Evolutionary conservation across 2,888 invertebrate species (phyloP).

Genomic region (Leptinotarsa peninsularis): DNA sequence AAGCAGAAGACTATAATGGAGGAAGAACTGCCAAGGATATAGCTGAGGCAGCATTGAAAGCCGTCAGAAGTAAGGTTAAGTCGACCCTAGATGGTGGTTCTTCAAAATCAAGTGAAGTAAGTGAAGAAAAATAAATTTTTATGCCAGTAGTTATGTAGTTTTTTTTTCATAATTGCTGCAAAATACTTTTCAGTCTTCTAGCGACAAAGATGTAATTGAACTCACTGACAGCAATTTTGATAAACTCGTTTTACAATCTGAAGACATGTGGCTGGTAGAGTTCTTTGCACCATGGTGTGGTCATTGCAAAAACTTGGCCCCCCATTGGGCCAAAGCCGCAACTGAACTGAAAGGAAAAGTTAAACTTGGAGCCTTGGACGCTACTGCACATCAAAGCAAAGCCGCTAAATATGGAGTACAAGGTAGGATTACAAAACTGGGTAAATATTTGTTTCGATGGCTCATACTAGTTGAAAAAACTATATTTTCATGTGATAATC

Average conservation of each 20-base stretch:
- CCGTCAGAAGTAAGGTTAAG: slow-evolving; percentile 80
- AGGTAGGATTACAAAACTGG: slow-evolving; percentile 31
- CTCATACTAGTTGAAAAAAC: neutral
- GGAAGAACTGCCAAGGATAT: slow-evolving; percentile 87
- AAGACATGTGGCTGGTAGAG: slow-evolving; percentile 97
- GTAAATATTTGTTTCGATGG: too few species aligned
- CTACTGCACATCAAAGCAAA: slow-evolving; percentile 88
- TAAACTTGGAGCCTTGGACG: slow-evolving; percentile 96
- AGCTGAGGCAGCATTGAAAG: slow-evolving; percentile 86
- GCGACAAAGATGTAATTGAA: slow-evolving; percentile 81
- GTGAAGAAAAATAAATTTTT: slow-evolving; percentile 10
- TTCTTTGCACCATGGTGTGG: slow-evolving; percentile 99
- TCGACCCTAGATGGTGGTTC: slow-evolving; percentile 72
- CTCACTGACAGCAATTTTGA: slow-evolving; percentile 97
- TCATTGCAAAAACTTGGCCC: slow-evolving; percentile 95
- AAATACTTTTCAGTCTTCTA: slow-evolving; percentile 56
- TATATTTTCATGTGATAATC: neutral
- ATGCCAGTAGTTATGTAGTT: neutral
- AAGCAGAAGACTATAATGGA: slow-evolving; percentile 87
- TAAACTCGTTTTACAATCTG: slow-evolving; percentile 88
- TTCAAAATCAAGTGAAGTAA: slow-evolving; percentile 53
- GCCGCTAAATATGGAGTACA: slow-evolving; percentile 87
- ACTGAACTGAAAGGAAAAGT: slow-evolving; percentile 94
- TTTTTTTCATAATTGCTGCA: neutral
- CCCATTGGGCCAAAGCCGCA: slow-evolving; percentile 97